A percentile compares a stretch with the other conserved stretches of the same genome.
phyloP scores from a whole-genome alignment of 2,113 vertebrate species.

The Phyllopteryx taeniolatus region DNA sequence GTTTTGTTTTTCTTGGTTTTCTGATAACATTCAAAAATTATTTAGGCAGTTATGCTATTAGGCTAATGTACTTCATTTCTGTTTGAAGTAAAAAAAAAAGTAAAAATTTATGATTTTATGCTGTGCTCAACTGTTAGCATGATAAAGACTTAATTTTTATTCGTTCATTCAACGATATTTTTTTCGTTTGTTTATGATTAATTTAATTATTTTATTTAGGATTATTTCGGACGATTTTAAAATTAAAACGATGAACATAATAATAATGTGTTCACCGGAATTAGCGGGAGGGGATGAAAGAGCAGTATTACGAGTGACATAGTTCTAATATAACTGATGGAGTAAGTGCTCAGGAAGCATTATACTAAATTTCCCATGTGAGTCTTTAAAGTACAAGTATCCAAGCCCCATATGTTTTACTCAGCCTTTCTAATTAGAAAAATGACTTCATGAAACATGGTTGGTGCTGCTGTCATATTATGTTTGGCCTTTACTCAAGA shows the following conservation, averaged over 20 bases:
- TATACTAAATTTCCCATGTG: conserved; percentile 6
- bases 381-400: conserved; percentile 2
- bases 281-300: not conserved
- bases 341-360: conserved; percentile 2
- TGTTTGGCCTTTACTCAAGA: not conserved
- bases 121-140: no score
- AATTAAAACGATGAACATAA: no score
- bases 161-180: no score
- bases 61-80: not conserved
- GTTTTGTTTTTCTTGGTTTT: not conserved
- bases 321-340: not conserved
- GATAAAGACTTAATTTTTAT: no score
- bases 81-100: no score
- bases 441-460: not conserved
- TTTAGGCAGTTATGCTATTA: not conserved
- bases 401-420: not conserved
- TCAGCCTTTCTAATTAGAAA: conserved; percentile 3
- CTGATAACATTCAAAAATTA: not conserved
- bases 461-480: not conserved
- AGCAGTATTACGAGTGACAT: not conserved
- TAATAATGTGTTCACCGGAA: not conserved
- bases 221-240: no score
- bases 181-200: no score
- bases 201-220: no score
- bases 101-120: no score